These are phyloP conservation scores for Tholera decimalis DNA, from an alignment of 2,888 invertebrate species.

Conservation along the genomic window DNA sequence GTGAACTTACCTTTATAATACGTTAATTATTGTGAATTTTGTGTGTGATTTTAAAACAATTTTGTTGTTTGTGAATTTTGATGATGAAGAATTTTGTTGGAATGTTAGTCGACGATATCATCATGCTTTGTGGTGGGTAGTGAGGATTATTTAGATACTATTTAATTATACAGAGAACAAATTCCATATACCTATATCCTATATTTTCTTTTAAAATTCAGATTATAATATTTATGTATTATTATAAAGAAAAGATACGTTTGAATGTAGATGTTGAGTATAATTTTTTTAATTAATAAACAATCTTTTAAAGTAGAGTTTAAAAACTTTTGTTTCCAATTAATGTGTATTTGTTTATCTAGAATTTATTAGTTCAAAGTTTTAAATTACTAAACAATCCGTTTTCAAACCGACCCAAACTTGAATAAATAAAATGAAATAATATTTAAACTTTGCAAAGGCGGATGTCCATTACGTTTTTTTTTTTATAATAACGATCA, in stretches of 20 bases:
- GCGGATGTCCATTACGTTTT: background rate
- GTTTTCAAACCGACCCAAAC: background rate
- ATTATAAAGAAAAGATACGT: no score
- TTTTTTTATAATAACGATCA: background rate
- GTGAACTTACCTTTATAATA: constrained; percentile 69
- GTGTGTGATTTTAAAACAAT: constrained; percentile 36
- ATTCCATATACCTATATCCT: background rate
- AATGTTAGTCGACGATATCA: constrained; percentile 44
- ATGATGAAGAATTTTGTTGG: constrained; percentile 50
- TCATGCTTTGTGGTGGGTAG: constrained; percentile 56
- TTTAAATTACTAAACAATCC: background rate
- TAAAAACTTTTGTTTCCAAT: background rate
- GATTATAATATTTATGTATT: no score
- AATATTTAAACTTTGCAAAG: background rate
- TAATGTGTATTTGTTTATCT: no score
- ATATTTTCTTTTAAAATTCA: no score
- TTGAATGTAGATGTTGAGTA: no score
- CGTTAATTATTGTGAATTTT: constrained; percentile 38
- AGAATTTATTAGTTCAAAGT: background rate
- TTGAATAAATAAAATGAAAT: background rate
- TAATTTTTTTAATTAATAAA: background rate
- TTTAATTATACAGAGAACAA: background rate
- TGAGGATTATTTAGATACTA: constrained; percentile 14
- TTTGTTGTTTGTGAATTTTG: constrained; percentile 33
- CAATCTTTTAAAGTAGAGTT: background rate